These are phyloP conservation scores for Pachycephus smyrnensis DNA, from an alignment of 2,888 invertebrate genomes.

Conservation along the genomic window DNA sequence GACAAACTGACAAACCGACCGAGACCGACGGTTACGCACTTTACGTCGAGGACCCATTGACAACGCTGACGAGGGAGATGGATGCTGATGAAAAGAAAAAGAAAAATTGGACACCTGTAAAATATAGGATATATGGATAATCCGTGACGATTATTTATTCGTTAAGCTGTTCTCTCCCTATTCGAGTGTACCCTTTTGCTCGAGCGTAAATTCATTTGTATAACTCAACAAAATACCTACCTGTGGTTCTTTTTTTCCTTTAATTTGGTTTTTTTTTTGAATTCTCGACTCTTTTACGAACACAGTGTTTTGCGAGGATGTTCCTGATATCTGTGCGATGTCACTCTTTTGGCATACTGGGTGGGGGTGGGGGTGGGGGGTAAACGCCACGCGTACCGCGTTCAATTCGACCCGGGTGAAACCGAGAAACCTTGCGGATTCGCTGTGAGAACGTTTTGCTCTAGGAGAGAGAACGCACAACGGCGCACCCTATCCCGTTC, in stretches of 20 bases:
- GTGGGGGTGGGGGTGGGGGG: too few species aligned
- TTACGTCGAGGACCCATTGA: neutral
- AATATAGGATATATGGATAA: constrained; percentile 15
- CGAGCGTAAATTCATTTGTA: constrained; percentile 33
- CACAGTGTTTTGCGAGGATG: neutral
- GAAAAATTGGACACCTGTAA: constrained; percentile 14
- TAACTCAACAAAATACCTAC: constrained; percentile 11
- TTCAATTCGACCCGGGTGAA: neutral
- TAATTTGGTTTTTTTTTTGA: too few species aligned
- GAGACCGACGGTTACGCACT: neutral
- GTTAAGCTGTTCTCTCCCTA: constrained; percentile 34
- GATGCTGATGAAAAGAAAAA: constrained; percentile 18
- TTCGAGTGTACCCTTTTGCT: constrained; percentile 34
- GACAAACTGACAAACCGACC: neutral
- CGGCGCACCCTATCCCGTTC: neutral
- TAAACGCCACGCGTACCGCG: neutral
- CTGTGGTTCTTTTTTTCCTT: neutral
- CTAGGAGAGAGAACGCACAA: neutral
- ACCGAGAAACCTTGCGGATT: neutral
- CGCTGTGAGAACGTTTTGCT: neutral
- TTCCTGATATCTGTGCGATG: neutral
- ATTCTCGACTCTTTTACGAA: neutral
- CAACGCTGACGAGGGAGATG: neutral
- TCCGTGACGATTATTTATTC: neutral
- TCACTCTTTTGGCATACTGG: neutral